phyloP scores from a whole-genome alignment of 2,113 vertebrate genomes.

The Cryptotis parvus region DNA sequence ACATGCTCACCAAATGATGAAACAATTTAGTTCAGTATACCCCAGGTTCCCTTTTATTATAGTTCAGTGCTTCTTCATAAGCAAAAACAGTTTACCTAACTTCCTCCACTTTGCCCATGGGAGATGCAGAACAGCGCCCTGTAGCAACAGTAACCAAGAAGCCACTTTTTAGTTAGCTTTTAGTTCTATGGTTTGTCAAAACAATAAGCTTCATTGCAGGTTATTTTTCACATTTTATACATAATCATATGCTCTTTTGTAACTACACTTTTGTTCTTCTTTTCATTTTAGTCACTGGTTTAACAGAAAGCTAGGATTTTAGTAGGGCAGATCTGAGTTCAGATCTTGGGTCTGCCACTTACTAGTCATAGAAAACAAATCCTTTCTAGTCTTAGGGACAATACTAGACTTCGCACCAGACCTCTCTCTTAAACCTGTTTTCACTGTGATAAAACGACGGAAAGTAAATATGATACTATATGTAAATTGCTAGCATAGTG shows the following conservation, averaged over 20 bases:
- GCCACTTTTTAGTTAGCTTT: neutral
- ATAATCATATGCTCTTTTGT: neutral
- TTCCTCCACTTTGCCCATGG: neutral
- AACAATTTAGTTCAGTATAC: neutral
- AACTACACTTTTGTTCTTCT: neutral
- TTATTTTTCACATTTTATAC: constrained; percentile 46
- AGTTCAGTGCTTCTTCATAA: neutral
- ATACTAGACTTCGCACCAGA: neutral
- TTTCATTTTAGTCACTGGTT: constrained; percentile 13
- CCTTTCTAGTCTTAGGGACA: neutral
- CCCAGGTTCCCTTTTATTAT: neutral
- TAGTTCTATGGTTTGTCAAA: constrained; percentile 37
- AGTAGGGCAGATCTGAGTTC: neutral
- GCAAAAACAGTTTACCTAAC: neutral
- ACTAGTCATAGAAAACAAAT: neutral
- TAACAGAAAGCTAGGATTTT: constrained; percentile 32
- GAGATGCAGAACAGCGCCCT: constrained; percentile 25
- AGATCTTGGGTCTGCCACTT: constrained; percentile 45
- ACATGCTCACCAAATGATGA: constrained; percentile 9
- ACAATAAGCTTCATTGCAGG: neutral
- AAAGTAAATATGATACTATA: neutral
- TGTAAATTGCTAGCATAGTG: neutral
- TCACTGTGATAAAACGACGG: neutral
- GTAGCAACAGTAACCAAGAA: neutral
- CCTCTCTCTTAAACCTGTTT: constrained; percentile 14